Evolutionary conservation across 1,140 invertebrate species (phyloP).

Genomic region (Trichonephila clavata): DNA sequence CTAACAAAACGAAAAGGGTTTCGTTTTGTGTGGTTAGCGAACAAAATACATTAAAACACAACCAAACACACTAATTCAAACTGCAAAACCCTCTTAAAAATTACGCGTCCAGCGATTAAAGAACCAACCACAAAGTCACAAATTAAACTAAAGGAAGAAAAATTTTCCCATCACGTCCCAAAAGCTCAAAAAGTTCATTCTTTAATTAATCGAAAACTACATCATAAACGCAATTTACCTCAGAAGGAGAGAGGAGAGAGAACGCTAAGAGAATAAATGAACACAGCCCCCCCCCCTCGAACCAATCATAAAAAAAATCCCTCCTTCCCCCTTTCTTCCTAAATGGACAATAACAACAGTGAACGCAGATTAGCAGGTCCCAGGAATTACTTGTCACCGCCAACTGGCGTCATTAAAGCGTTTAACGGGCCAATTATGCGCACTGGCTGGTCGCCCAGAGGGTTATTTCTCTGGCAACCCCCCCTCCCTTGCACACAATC

Average conservation of each 20-base stretch:
- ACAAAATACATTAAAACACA: not conserved
- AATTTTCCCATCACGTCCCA: not conserved
- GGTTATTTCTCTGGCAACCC: constrained; percentile 54
- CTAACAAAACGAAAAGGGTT: too few species aligned
- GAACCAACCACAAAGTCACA: not conserved
- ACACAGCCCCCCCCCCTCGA: not conserved
- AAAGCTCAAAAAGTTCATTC: not conserved
- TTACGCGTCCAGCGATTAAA: not conserved
- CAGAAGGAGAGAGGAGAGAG: not conserved
- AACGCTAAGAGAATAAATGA: constrained; percentile 41
- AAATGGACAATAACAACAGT: constrained; percentile 68
- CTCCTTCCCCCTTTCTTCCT: not conserved
- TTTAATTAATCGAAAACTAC: constrained; percentile 56
- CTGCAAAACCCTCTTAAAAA: not conserved
- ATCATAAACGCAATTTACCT: constrained; percentile 55
- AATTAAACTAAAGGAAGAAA: not conserved
- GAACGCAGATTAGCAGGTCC: constrained; percentile 51
- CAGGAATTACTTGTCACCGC: constrained; percentile 70
- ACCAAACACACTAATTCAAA: not conserved
- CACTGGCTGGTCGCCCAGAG: constrained; percentile 51
- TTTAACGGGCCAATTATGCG: constrained; percentile 72
- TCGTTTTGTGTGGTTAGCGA: too few species aligned
- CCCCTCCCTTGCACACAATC: not conserved
- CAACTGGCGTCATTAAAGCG: constrained; percentile 70
- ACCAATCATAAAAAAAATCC: too few species aligned